Evolutionary conservation across 2,113 vertebrate species (phyloP).

Genomic region (Syngnathoides biaculeatus): DNA sequence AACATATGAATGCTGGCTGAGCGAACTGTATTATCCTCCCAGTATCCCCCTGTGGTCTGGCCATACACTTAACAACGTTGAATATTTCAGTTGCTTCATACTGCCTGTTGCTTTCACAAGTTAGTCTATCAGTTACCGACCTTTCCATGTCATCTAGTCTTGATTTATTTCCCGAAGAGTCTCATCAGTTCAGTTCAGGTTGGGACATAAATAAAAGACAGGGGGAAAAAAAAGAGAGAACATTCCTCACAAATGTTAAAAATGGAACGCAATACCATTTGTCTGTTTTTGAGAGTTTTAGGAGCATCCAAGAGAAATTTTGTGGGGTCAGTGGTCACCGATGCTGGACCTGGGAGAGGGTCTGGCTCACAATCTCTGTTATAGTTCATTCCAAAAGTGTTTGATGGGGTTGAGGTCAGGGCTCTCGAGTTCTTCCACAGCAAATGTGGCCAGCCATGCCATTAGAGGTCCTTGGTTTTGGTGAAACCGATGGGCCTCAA

Average conservation of each 20-base stretch:
- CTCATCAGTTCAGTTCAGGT: neutral
- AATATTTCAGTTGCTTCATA: slow-evolving; percentile 26
- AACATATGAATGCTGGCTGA: slow-evolving; percentile 19
- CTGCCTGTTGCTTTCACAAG: slow-evolving; percentile 20
- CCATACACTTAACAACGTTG: slow-evolving; percentile 31
- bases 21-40: slow-evolving; percentile 30
- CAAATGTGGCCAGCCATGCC: neutral
- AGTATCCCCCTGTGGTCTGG: slow-evolving; percentile 33
- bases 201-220: neutral
- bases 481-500: neutral
- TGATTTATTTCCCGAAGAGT: slow-evolving; percentile 60
- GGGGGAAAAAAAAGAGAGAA: slow-evolving; percentile 9
- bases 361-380: neutral
- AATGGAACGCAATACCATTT: slow-evolving; percentile 59
- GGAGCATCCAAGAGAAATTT: slow-evolving; percentile 37
- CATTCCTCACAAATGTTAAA: slow-evolving; percentile 52
- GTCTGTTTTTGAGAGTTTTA: slow-evolving; percentile 31
- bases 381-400: neutral
- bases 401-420: neutral
- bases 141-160: slow-evolving; percentile 40
- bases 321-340: neutral
- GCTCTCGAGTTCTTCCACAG: neutral
- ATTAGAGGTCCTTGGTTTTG: neutral
- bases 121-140: slow-evolving; percentile 13
- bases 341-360: neutral